Evolutionary conservation across 1,140 invertebrate species (phyloP).

Genomic region (Diabrotica undecimpunctata): DNA sequence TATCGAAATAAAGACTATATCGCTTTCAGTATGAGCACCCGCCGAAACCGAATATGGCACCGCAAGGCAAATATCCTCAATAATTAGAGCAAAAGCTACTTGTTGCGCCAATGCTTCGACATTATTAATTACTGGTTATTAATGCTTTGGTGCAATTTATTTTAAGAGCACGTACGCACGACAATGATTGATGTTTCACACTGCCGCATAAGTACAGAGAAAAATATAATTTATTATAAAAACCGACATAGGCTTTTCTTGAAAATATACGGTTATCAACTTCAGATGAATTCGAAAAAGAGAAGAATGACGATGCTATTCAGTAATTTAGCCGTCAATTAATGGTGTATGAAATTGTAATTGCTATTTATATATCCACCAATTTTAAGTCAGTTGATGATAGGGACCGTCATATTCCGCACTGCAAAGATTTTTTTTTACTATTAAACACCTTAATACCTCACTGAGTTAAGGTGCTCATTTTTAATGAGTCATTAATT

Average conservation of each 20-base stretch:
- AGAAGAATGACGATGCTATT: neutral
- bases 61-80: too few relatives aligned
- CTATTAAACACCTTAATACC: too few relatives aligned
- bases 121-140: neutral
- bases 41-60: too few relatives aligned
- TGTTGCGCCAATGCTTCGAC: neutral
- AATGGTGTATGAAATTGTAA: neutral
- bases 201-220: conserved; percentile 1
- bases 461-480: too few relatives aligned
- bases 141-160: conserved; percentile 1
- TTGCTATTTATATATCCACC: too few relatives aligned
- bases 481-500: too few relatives aligned
- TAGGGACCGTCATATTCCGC: too few relatives aligned
- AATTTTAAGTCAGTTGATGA: too few relatives aligned
- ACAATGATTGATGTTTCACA: conserved; percentile 1
- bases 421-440: too few relatives aligned
- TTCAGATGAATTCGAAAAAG: neutral
- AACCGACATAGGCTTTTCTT: conserved; percentile 1
- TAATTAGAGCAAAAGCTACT: neutral
- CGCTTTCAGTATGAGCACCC: too few relatives aligned
- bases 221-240: conserved; percentile 3
- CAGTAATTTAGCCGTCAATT: neutral
- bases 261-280: conserved; percentile 3
- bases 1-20: too few relatives aligned
- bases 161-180: neutral